Evolutionary conservation across 2,113 vertebrate species (phyloP), one percentile per base, ranked within the genome.

Genomic region (Lepisosteus osseus): DNA sequence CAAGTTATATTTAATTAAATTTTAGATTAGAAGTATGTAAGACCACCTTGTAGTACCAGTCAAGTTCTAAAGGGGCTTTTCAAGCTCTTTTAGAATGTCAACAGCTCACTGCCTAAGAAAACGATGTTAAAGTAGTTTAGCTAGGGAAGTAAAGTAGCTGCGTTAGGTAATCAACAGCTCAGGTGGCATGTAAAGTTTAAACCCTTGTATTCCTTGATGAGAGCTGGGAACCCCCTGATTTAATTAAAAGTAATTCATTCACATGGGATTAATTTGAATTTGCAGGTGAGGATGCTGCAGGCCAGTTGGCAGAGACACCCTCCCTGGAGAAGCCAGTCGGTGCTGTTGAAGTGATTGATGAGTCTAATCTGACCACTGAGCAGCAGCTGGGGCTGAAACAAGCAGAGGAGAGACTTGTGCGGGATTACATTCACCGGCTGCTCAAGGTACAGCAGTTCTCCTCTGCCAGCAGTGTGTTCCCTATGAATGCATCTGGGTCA

Each of bases 341-440:
- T 63, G 11, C 70, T 72, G 54, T 82, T 62, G 73, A 84, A 76
- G 68, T 82, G 47, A 86, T 85, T 84, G 95, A 94, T 76, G 95
- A 94, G 43, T 89, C 86, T 12, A 80, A 83, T 51, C 83, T 98
- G 74, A 95, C 94, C 72, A 84, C 85, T 41, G 97, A 99, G 81
- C 95, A 99, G 78, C 94, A 97, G 80, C 90, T 99, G 77, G 97
- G 97, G 70, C 94, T 99, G 84, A 95, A 93, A 82, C 97, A 99
- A 92, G 96, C 96, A 1, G 97, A 99, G 89, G 97, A 98, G 80
- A 93, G 97, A 55, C 93, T 99, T 81, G 90, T 92, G 90, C 94
- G 97, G 87, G 97, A 99, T 88, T 96, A 97, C 85, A 99, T 99
- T 82, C 95, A 94, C 85, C 89, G 96, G 61, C 90, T 99, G 78